phyloP scores from a whole-genome alignment of 2,888 invertebrate species.

The Synanthedon andrenaeformis region DNA sequence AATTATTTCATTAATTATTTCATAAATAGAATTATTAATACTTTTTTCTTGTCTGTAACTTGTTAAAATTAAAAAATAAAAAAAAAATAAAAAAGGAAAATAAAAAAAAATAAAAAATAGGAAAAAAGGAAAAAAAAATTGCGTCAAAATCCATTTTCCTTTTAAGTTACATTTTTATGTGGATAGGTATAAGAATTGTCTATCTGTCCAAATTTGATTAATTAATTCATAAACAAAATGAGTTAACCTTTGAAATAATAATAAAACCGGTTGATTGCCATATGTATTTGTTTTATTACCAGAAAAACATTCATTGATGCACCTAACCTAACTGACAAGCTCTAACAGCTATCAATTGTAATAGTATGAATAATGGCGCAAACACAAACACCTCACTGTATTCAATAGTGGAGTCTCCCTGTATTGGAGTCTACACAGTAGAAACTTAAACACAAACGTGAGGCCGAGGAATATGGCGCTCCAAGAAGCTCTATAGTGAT shows the following conservation, averaged over 20 bases:
- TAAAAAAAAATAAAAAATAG: too few species aligned
- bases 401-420: slow-evolving; percentile 83
- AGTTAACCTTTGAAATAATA: background rate
- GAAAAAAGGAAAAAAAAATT: too few species aligned
- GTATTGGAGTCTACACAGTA: slow-evolving; percentile 91
- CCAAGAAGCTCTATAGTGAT: slow-evolving; percentile 86
- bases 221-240: slow-evolving; percentile 3
- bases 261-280: slow-evolving; percentile 5
- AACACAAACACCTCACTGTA: slow-evolving; percentile 95
- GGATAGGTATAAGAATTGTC: too few species aligned
- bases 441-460: slow-evolving; percentile 90
- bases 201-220: too few species aligned
- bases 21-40: too few species aligned
- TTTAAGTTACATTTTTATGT: background rate
- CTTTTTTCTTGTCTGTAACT: background rate
- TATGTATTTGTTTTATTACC: slow-evolving; percentile 7
- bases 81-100: too few species aligned
- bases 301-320: slow-evolving; percentile 53
- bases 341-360: slow-evolving; percentile 90
- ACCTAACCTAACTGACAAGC: slow-evolving; percentile 96
- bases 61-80: slow-evolving; percentile 2
- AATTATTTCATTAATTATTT: slow-evolving; percentile 10
- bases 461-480: slow-evolving; percentile 85
- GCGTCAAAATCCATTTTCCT: too few species aligned
- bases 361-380: slow-evolving; percentile 89